Percentiles rank a stretch among this genome's conserved stretches.
Conservation (phyloP, 1,140 invertebrate species). For the Calephelis virginiensis region DNA sequence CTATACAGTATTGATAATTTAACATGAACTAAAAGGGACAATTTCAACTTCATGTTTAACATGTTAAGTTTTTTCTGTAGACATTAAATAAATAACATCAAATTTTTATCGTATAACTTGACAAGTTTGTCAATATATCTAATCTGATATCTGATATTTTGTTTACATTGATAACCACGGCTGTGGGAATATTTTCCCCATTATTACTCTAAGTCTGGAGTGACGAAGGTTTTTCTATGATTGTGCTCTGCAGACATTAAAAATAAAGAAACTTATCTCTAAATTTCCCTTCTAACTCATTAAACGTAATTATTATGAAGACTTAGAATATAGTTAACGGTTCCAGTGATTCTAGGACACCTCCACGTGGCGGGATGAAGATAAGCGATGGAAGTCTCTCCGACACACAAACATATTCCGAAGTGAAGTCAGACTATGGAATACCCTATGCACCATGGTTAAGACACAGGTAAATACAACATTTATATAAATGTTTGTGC, state of each 20-base stretch:
- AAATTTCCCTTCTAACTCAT: too few species aligned
- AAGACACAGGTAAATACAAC: conserved; percentile 80
- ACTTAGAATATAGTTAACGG: too few species aligned
- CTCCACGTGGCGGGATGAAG: conserved; percentile 80
- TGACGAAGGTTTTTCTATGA: background rate
- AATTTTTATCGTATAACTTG: background rate
- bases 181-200: conserved; percentile 1
- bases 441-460: conserved; percentile 85
- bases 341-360: conserved; percentile 58
- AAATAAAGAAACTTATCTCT: too few species aligned
- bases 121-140: background rate
- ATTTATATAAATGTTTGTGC: conserved; percentile 33
- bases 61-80: too few species aligned
- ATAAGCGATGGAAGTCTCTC: conserved; percentile 88
- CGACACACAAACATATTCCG: conserved; percentile 84
- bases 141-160: background rate
- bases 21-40: too few species aligned
- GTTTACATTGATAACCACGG: conserved; percentile 6
- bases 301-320: too few species aligned
- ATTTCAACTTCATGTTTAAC: too few species aligned
- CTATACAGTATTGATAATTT: too few species aligned
- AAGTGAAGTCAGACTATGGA: conserved; percentile 82
- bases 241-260: too few species aligned
- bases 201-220: background rate
- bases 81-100: too few species aligned